Percentiles rank a stretch among this genome's conserved stretches.
Evolutionary conservation across 2,888 invertebrate species (phyloP).

Genomic region (Drosophila tanythrix): DNA sequence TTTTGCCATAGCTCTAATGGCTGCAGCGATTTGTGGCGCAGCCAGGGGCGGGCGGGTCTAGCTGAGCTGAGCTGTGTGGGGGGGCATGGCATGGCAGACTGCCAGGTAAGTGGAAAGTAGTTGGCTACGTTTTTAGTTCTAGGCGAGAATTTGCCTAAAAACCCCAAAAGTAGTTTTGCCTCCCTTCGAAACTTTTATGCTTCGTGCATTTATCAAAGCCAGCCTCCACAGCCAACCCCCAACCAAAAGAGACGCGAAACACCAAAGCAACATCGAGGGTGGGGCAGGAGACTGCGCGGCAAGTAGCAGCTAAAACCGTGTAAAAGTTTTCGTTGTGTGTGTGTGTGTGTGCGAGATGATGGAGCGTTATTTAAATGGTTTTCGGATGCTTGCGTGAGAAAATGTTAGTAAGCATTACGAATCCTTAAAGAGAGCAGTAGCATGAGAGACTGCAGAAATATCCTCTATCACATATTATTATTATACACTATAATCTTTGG

Average conservation of each 20-base stretch:
- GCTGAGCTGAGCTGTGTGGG: background rate
- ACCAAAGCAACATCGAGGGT: slow-evolving; percentile 47
- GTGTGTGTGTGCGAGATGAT: slow-evolving; percentile 55
- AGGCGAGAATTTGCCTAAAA: slow-evolving; percentile 80
- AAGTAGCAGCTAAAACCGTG: slow-evolving; percentile 28
- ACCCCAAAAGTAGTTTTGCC: slow-evolving; percentile 76
- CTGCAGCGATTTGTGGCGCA: slow-evolving; percentile 62
- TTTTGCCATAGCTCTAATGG: slow-evolving; percentile 74
- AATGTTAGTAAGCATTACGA: slow-evolving; percentile 63
- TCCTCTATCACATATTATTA: background rate
- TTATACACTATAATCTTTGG: background rate
- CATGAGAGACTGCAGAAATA: background rate
- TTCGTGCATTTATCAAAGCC: slow-evolving; percentile 78
- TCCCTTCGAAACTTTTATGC: slow-evolving; percentile 66
- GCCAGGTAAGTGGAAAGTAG: slow-evolving; percentile 79
- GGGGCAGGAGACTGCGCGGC: background rate
- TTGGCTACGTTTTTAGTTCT: slow-evolving; percentile 74
- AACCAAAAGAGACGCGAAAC: slow-evolving; percentile 26
- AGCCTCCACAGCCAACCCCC: slow-evolving; percentile 4
- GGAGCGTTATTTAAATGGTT: slow-evolving; percentile 78
- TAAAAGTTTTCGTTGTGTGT: slow-evolving; percentile 54
- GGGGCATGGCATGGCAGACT: slow-evolving; percentile 51
- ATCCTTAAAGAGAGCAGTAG: background rate
- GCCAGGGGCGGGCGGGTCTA: background rate
- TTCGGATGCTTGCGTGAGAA: slow-evolving; percentile 74